Base-by-base conservation (phyloP, 2,797 vertebrate species). In the Danio aesculapii region DNA sequence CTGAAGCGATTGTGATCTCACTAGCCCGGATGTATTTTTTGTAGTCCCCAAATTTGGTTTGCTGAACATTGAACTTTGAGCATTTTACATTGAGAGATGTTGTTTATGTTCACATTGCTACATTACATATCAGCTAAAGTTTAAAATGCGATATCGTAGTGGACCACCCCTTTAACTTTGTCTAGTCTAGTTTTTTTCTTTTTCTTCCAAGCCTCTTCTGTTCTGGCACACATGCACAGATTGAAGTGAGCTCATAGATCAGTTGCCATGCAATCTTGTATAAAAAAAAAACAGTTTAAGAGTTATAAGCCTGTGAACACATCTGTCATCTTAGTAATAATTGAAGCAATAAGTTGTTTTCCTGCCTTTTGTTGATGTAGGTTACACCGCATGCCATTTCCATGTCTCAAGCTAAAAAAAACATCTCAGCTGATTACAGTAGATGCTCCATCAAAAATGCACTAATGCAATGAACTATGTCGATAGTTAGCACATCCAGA, bases 271-370 rank as follows among this genome's bases (percentile, higher is more conserved):
- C 30, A 70, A 70, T 49, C 49, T n/a, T 53, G 11, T 39, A 70
- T 64, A 13, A 19, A 39, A 61, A 39, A 61, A 39, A 8, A 53
- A 7, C 6, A 12, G 53, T 39, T 11, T 55, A 43, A 70, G 30
- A 13, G 59, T 43, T 4, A 43, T 43, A 10, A 41, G 10, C 16
- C 10, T 43, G 5, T 53, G 30, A 55, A 43, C 16, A 55, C 50
- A 41, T 50, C 46, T 69, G 19, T 50, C 13, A 16, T 50, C 13
- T 16, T 49, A 68, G 19, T 30, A 39, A 10, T 69, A 69, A 69
- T 52, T 69, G 47, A 69, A n/a, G 67, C 49, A 69, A 69, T 39
- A 9, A n/a, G 21, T 52, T n/a, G 14, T 69, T 39, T 69, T 69
- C 49, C 11, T 39, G 14, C 16, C 21, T 52, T 67, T 49, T 49